phyloP scores from a whole-genome alignment of 2,888 invertebrate species.

The Apotomis turbidana region DNA sequence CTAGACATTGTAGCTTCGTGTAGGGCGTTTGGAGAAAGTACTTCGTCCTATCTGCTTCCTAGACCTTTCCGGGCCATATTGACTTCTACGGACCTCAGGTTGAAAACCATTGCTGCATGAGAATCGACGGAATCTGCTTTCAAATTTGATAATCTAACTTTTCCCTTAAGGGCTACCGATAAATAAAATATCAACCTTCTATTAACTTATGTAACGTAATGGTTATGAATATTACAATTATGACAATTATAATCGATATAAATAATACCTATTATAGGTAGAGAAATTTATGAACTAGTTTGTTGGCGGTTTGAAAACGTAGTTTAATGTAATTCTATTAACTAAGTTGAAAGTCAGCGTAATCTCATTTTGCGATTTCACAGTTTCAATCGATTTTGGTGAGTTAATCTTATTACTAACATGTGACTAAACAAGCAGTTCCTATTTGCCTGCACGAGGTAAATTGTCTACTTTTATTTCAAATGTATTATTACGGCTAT shows the following conservation, averaged over 20 bases:
- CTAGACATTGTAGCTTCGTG: no score
- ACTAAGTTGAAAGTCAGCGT: conserved; percentile 35
- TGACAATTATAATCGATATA: conserved; percentile 5
- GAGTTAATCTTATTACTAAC: conserved; percentile 55
- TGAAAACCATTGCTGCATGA: neutral
- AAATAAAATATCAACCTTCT: conserved; percentile 20
- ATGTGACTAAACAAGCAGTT: conserved; percentile 44
- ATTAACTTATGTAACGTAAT: conserved; percentile 33
- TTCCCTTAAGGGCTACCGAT: conserved; percentile 35
- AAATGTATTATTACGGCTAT: no score
- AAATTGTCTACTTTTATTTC: no score
- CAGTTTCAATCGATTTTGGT: conserved; percentile 48
- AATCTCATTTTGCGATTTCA: conserved; percentile 49
- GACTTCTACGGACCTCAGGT: no score
- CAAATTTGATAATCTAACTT: conserved; percentile 20
- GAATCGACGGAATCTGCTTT: conserved; percentile 22
- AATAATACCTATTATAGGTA: conserved; percentile 23
- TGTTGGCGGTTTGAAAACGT: conserved; percentile 9
- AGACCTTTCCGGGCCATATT: no score
- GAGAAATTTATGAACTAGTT: conserved; percentile 22
- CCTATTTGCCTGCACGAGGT: no score
- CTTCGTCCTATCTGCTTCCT: no score
- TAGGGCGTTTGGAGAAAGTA: no score
- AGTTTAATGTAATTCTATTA: neutral
- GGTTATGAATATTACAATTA: conserved; percentile 16